These are phyloP conservation scores for Chelon auratus DNA, from an alignment of 2,797 vertebrate species.

Conservation along the genomic window DNA sequence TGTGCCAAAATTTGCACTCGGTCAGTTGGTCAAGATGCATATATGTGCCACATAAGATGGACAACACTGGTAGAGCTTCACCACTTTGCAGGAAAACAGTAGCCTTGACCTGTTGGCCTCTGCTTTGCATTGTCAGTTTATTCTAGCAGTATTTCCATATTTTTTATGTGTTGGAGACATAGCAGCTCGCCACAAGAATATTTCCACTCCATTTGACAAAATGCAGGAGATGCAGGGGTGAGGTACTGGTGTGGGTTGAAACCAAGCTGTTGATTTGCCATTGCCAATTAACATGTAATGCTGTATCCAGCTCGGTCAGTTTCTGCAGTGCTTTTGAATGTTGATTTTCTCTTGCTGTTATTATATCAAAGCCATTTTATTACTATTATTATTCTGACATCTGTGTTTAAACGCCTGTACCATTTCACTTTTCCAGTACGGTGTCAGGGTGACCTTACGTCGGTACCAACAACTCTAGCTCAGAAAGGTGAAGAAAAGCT, in stretches of 20 bases:
- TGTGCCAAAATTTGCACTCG: too few relatives aligned
- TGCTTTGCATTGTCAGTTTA: background rate
- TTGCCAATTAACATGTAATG: background rate
- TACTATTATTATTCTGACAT: background rate
- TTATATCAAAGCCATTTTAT: background rate
- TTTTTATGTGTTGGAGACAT: background rate
- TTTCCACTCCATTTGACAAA: background rate
- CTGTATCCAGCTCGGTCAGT: background rate
- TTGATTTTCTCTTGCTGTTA: background rate
- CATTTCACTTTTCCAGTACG: background rate
- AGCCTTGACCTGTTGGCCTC: too few relatives aligned
- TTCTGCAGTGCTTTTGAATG: background rate
- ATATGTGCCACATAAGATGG: too few relatives aligned
- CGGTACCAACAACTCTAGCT: constrained; percentile 24
- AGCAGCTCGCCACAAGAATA: background rate
- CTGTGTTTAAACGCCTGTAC: background rate
- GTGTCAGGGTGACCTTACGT: constrained; percentile 13
- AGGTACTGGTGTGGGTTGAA: constrained; percentile 3
- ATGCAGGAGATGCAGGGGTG: background rate
- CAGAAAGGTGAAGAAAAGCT: constrained; percentile 31
- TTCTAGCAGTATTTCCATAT: background rate
- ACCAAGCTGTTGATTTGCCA: background rate
- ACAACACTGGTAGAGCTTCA: too few relatives aligned
- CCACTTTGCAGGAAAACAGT: too few relatives aligned
- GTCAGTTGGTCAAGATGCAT: too few relatives aligned